phyloP scores from a whole-genome alignment of 2,888 invertebrate species.

The Celastrina argiolus region DNA sequence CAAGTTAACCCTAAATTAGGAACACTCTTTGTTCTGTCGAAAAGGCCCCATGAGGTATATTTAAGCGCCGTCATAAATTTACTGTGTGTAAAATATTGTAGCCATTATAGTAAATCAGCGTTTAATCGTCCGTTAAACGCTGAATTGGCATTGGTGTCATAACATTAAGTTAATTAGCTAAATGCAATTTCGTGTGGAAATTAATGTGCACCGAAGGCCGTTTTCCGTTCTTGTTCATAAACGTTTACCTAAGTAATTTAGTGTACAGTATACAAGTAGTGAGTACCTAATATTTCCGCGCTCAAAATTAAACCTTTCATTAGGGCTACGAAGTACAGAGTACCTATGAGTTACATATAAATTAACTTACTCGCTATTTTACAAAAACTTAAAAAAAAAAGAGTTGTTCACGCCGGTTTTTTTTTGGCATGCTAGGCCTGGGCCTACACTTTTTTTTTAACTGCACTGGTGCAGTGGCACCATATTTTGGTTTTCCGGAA shows the following conservation, averaged over 20 bases:
- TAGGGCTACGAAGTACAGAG: too few relatives aligned
- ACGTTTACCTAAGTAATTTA: slow-evolving; percentile 25
- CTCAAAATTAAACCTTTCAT: neutral
- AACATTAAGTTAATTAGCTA: slow-evolving; percentile 11
- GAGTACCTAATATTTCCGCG: slow-evolving; percentile 24
- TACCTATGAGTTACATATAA: too few relatives aligned
- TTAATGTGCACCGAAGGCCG: neutral
- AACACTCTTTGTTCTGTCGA: neutral
- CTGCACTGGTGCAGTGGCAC: too few relatives aligned
- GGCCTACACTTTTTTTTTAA: too few relatives aligned
- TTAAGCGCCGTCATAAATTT: neutral
- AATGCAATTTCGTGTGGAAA: slow-evolving; percentile 14
- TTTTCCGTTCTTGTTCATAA: neutral
- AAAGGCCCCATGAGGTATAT: neutral
- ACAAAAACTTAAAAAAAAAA: too few relatives aligned
- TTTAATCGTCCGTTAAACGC: slow-evolving; percentile 3
- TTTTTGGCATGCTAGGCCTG: too few relatives aligned
- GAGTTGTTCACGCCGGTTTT: too few relatives aligned
- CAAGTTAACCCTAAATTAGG: neutral
- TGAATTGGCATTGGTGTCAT: slow-evolving; percentile 1
- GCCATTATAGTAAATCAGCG: slow-evolving; percentile 1
- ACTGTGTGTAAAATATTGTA: neutral
- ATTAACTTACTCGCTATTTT: too few relatives aligned
- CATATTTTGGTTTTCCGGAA: too few relatives aligned
- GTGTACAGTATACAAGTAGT: too few relatives aligned